These are phyloP conservation scores for Numenius arquata DNA, from an alignment of 2,113 vertebrate species.

Conservation along the genomic window DNA sequence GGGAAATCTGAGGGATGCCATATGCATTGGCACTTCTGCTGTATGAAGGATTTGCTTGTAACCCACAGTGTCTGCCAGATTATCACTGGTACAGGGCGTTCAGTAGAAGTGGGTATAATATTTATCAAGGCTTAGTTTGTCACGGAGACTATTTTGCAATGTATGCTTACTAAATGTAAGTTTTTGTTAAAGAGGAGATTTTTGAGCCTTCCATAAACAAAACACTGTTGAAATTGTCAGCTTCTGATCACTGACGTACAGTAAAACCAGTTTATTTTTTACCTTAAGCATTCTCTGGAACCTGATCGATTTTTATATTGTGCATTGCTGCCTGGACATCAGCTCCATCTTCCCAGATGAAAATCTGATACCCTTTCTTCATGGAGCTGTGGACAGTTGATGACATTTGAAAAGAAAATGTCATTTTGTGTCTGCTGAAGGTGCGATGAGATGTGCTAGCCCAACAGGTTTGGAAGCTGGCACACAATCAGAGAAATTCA, in stretches of 20 bases:
- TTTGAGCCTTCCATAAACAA: not conserved
- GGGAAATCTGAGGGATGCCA: not conserved
- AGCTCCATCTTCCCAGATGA: not conserved
- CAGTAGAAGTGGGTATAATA: not conserved
- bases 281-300: not conserved
- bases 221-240: not conserved
- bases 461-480: not conserved
- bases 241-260: not conserved
- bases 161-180: not conserved
- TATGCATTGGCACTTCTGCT: accelerated
- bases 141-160: not conserved
- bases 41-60: not conserved
- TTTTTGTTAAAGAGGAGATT: not conserved
- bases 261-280: not conserved
- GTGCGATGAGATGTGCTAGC: not conserved
- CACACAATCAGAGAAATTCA: not conserved
- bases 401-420: not conserved
- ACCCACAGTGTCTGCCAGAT: not conserved
- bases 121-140: not conserved
- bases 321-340: not conserved
- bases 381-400: not conserved
- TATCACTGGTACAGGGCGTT: not conserved
- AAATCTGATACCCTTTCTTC: not conserved
- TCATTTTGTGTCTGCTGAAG: not conserved
- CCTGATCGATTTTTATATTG: not conserved